Evolutionary conservation across 2,888 invertebrate species (phyloP).

Genomic region (Pristionchus arcanus): DNA sequence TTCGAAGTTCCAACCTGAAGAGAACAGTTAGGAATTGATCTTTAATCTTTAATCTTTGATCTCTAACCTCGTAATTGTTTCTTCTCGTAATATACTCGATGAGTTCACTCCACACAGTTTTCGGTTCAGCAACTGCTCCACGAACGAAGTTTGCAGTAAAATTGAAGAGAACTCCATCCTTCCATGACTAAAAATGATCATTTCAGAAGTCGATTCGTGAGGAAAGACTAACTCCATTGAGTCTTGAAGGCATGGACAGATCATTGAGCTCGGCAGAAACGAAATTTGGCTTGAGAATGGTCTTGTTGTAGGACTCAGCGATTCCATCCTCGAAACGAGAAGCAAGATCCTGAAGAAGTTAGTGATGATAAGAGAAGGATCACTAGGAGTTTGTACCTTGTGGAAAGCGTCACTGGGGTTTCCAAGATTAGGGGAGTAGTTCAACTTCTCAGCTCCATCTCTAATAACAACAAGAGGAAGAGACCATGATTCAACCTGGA

Average conservation of each 20-base stretch:
- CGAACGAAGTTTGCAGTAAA: slow-evolving; percentile 72
- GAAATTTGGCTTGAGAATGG: slow-evolving; percentile 66
- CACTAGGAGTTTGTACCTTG: slow-evolving; percentile 56
- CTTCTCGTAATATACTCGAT: slow-evolving; percentile 68
- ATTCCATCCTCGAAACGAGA: slow-evolving; percentile 68
- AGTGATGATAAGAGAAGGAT: not conserved
- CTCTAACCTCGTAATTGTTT: slow-evolving; percentile 67
- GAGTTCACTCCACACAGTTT: slow-evolving; percentile 66
- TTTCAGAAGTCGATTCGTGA: not conserved
- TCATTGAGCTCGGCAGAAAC: slow-evolving; percentile 66
- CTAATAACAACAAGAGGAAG: slow-evolving; percentile 73
- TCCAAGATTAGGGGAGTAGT: slow-evolving; percentile 64
- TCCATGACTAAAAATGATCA: slow-evolving; percentile 65
- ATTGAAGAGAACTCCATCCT: slow-evolving; percentile 73
- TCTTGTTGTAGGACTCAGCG: slow-evolving; percentile 67
- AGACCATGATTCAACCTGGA: slow-evolving; percentile 69
- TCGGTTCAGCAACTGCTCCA: slow-evolving; percentile 68
- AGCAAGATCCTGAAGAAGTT: slow-evolving; percentile 4
- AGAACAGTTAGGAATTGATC: not conserved
- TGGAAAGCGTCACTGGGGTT: slow-evolving; percentile 65
- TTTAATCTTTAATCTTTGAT: slow-evolving; percentile 37
- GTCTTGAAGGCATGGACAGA: slow-evolving; percentile 65
- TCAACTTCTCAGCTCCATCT: slow-evolving; percentile 65
- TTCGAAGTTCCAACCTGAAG: slow-evolving; percentile 70
- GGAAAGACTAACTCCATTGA: not conserved